These are phyloP conservation scores for Anarhynchus alexandrinus DNA, from an alignment of 2,113 vertebrate genomes.

Conservation along the genomic window DNA sequence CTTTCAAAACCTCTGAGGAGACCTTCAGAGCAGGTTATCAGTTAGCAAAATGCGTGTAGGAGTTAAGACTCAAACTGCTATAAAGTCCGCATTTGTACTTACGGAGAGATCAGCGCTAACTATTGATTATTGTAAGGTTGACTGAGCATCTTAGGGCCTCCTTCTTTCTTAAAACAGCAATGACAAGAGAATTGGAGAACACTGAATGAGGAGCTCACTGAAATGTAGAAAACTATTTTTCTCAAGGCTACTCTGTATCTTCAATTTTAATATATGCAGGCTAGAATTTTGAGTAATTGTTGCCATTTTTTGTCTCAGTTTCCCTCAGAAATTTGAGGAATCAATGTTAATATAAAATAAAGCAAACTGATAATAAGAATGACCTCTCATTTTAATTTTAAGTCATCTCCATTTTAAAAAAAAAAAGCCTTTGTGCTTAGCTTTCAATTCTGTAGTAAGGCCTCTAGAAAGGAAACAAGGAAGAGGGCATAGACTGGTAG, in stretches of 20 bases:
- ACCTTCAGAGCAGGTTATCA: neutral
- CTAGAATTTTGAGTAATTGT: neutral
- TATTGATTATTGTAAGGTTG: conserved; percentile 1
- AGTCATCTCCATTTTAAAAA: neutral
- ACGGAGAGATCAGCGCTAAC: neutral
- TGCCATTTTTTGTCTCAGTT: neutral
- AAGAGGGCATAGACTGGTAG: neutral
- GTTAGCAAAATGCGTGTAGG: neutral
- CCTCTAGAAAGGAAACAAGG: neutral
- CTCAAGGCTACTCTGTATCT: neutral
- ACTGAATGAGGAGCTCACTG: neutral
- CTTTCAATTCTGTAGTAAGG: neutral
- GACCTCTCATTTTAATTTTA: neutral
- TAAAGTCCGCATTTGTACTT: conserved; percentile 13
- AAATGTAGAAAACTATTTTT: neutral
- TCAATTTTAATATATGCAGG: neutral
- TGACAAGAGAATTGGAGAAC: neutral
- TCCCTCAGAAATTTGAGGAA: neutral
- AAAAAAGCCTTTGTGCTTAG: neutral
- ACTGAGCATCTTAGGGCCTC: neutral
- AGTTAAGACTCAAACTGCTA: conserved; percentile 17
- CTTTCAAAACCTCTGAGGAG: neutral
- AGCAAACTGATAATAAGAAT: neutral
- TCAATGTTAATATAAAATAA: neutral
- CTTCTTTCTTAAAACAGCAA: neutral